phyloP scores from a whole-genome alignment of 1,140 invertebrate species.

The Panulirus ornatus region DNA sequence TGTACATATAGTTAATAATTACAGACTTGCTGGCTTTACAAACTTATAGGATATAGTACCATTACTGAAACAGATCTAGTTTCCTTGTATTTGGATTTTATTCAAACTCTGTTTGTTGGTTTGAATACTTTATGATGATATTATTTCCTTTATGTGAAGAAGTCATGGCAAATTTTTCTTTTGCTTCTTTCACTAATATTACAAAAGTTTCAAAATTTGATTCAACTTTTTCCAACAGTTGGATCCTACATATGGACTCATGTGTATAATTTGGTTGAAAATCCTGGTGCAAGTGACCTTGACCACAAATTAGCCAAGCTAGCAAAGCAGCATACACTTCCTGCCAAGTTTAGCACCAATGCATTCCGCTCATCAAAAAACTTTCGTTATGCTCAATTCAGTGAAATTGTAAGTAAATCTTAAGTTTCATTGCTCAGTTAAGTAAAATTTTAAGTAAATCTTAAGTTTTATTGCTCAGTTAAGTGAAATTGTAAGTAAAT shows the following conservation, averaged over 20 bases:
- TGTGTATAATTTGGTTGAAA: slow-evolving; percentile 40
- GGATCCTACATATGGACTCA: slow-evolving; percentile 58
- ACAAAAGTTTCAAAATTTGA: background rate
- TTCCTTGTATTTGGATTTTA: no score
- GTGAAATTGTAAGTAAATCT: slow-evolving; percentile 34
- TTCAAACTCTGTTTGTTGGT: background rate
- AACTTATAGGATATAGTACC: no score
- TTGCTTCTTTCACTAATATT: background rate
- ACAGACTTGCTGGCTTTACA: no score
- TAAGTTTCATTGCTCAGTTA: background rate
- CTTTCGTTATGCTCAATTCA: slow-evolving; percentile 44
- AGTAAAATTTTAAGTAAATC: no score
- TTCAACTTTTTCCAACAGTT: slow-evolving; percentile 27
- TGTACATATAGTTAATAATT: no score
- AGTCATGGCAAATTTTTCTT: background rate
- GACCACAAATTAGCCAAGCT: slow-evolving; percentile 33
- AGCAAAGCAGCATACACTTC: slow-evolving; percentile 45
- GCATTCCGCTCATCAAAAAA: slow-evolving; percentile 39
- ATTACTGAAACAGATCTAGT: no score
- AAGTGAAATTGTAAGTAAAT: slow-evolving; percentile 43
- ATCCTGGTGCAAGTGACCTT: slow-evolving; percentile 28
- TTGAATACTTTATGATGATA: background rate
- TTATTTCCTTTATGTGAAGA: background rate
- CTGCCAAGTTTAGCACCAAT: slow-evolving; percentile 41
- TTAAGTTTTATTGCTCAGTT: no score